Conservation (phyloP, 2,888 invertebrate species). For the Belgica antarctica region DNA sequence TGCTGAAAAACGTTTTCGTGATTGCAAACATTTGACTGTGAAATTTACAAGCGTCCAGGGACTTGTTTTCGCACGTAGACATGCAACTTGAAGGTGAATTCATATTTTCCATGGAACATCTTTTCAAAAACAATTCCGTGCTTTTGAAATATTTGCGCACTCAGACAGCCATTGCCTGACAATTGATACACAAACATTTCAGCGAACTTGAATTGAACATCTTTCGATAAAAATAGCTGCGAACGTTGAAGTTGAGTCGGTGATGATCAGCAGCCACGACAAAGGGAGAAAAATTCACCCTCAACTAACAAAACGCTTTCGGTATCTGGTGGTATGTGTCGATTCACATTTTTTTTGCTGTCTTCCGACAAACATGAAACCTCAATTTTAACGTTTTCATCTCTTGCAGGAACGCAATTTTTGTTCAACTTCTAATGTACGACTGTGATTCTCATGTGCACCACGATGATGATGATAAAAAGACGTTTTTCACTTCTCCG, state of each 20-base stretch:
- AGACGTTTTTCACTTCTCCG: background rate
- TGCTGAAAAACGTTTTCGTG: background rate
- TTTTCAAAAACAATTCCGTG: too few relatives aligned
- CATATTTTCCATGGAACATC: too few relatives aligned
- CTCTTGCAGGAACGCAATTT: constrained; percentile 3
- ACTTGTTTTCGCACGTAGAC: too few relatives aligned
- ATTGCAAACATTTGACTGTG: background rate
- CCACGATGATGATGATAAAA: background rate
- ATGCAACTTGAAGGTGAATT: too few relatives aligned
- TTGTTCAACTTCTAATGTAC: background rate
- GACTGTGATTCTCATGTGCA: constrained; percentile 15
- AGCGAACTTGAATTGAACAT: constrained; percentile 35
- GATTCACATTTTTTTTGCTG: constrained; percentile 3
- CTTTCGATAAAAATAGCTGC: background rate
- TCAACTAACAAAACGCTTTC: background rate
- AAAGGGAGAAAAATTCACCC: background rate
- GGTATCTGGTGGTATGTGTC: background rate
- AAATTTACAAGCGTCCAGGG: too few relatives aligned
- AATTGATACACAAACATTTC: constrained; percentile 40
- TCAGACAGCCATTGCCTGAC: background rate
- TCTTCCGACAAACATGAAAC: constrained; percentile 26
- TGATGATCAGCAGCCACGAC: background rate
- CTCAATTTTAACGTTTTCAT: constrained; percentile 38
- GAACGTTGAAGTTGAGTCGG: background rate
- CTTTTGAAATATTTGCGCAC: background rate